phyloP scores from a whole-genome alignment of 2,797 vertebrate species.

The Amniataba percoides region DNA sequence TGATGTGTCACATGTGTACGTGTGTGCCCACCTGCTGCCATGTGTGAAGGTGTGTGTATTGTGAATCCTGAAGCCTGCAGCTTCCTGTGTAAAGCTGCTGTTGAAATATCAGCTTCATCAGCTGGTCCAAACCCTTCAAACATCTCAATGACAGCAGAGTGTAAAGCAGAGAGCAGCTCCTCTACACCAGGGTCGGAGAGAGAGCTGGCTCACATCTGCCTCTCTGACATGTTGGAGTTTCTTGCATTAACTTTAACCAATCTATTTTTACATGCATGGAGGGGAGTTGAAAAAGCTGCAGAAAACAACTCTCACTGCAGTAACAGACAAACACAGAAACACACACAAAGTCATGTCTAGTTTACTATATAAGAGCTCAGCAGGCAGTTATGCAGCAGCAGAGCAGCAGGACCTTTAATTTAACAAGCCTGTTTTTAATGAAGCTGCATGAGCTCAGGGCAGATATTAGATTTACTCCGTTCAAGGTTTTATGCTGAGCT shows the following conservation, averaged over 20 bases:
- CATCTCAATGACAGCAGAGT: slow-evolving; percentile 23
- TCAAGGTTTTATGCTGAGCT: slow-evolving; percentile 28
- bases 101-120: slow-evolving; percentile 59
- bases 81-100: slow-evolving; percentile 48
- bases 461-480: slow-evolving; percentile 47
- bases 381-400: slow-evolving; percentile 20
- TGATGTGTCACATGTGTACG: neutral
- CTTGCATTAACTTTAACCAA: slow-evolving; percentile 25
- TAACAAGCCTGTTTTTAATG: slow-evolving; percentile 52
- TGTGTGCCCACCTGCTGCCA: neutral
- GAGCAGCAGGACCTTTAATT: slow-evolving; percentile 59
- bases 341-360: neutral
- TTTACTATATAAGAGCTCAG: slow-evolving; percentile 17
- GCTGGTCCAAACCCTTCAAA: slow-evolving; percentile 27
- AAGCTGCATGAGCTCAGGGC: slow-evolving; percentile 49
- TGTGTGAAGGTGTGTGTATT: neutral
- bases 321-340: neutral
- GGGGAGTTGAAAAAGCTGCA: slow-evolving; percentile 9
- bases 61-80: slow-evolving; percentile 19
- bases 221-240: neutral
- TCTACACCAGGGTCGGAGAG: neutral
- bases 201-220: slow-evolving; percentile 18
- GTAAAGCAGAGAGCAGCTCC: neutral
- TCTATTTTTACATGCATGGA: neutral
- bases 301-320: neutral